Evolutionary conservation across 2,113 vertebrate species (phyloP).

Genomic region (Rana temporaria): DNA sequence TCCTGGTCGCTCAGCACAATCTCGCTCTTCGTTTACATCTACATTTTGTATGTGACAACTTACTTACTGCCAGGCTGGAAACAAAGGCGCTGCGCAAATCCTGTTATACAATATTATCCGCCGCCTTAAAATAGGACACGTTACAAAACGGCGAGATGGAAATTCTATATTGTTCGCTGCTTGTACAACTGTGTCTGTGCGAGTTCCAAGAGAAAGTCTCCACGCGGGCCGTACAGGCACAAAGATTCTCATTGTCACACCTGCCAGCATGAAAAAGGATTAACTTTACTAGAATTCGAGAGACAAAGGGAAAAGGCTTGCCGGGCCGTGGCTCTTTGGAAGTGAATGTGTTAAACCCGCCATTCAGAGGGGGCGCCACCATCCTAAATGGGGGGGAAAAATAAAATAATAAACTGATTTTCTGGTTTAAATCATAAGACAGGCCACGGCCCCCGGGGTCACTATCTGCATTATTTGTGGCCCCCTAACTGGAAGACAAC

Average conservation of each 20-base stretch:
- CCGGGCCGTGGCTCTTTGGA: neutral
- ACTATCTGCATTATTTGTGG: neutral
- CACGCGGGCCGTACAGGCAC: constrained; percentile 63
- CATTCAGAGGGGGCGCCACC: neutral
- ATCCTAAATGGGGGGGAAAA: neutral
- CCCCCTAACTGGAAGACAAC: neutral
- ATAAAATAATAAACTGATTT: constrained; percentile 6
- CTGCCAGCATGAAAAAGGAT: constrained; percentile 72
- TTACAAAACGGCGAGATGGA: constrained; percentile 67
- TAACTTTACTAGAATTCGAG: constrained; percentile 71
- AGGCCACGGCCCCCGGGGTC: neutral
- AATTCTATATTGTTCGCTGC: constrained; percentile 69
- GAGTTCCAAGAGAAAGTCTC: constrained; percentile 69
- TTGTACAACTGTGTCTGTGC: constrained; percentile 67
- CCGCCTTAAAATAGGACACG: constrained; percentile 66
- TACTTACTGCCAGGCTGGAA: constrained; percentile 32
- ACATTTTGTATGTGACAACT: constrained; percentile 50
- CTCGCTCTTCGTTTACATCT: constrained; percentile 33
- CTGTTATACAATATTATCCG: constrained; percentile 63
- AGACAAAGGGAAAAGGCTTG: constrained; percentile 8
- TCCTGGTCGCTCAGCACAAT: neutral
- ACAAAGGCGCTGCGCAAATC: constrained; percentile 63
- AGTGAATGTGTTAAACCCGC: constrained; percentile 34
- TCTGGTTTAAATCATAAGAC: constrained; percentile 18
- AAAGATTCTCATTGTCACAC: constrained; percentile 72